Evolutionary conservation across 2,797 vertebrate species (phyloP).

Genomic region (Anguilla anguilla): DNA sequence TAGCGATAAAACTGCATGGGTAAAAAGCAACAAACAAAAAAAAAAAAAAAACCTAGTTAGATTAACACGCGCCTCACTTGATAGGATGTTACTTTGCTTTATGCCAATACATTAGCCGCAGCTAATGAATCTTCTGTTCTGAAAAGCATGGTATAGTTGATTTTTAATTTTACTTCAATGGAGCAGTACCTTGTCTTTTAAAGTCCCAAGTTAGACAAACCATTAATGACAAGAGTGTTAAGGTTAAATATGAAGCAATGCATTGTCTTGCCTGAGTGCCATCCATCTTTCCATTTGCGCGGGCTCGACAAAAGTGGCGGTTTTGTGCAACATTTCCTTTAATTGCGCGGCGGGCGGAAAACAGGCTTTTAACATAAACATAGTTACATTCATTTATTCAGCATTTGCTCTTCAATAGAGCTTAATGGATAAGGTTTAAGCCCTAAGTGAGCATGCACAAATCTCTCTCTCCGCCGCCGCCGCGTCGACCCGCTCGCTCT

Average conservation of each 20-base stretch:
- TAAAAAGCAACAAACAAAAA: conserved; percentile 75
- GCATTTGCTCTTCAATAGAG: conserved; percentile 86
- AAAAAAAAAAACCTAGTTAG: conserved; percentile 78
- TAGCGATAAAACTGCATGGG: conserved; percentile 97
- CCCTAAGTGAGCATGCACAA: conserved; percentile 80
- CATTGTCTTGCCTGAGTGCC: conserved; percentile 88
- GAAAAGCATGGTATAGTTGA: conserved; percentile 96
- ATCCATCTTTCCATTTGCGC: conserved; percentile 99
- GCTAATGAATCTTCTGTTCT: conserved; percentile 98
- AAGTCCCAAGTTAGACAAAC: conserved; percentile 86
- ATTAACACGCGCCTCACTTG: conserved; percentile 90
- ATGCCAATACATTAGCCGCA: conserved; percentile 96
- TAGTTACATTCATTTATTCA: conserved; percentile 87
- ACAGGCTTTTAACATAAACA: conserved; percentile 94
- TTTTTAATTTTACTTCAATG: conserved; percentile 98
- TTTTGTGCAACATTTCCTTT: conserved; percentile 92
- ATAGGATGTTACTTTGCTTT: conserved; percentile 98
- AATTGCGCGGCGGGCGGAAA: conserved; percentile 87
- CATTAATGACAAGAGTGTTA: conserved; percentile 93
- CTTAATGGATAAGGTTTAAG: conserved; percentile 89
- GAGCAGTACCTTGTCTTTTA: conserved; percentile 88
- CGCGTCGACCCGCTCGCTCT: conserved; percentile 67
- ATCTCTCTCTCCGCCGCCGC: conserved; percentile 77
- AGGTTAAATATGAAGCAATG: conserved; percentile 90
- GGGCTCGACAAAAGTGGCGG: conserved; percentile 94